Base-by-base conservation (phyloP, 2,888 invertebrate genomes). In the Bimastos eiseni region DNA sequence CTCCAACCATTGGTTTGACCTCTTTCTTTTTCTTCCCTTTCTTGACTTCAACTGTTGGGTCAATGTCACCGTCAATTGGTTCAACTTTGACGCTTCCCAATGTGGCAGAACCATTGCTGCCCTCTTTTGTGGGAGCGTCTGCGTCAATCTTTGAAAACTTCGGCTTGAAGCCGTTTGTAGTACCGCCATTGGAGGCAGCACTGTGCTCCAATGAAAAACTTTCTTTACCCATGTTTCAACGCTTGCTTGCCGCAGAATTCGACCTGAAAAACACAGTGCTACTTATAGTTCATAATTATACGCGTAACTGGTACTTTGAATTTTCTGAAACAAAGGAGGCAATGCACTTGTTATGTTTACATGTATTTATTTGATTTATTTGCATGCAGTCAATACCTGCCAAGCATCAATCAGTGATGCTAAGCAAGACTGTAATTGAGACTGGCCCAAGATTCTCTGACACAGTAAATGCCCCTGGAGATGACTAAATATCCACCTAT, bases 1-100 rank as follows among this genome's bases (percentile, higher is more conserved):
- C 37, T 86, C 86, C 86, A 86, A 86, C 86, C 86, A 86, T 86
- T 86, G 5, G 86, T 37, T 86, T 86, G 36, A 86, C 86, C 34
- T 86, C 86, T 24, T 86, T 86, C 86, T 83, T 83, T n/a, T 86
- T 86, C 17, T 86, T 37, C 36, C 86, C 86, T 19, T 86, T 70
- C 70, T 70, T 86, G 34, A 86, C 86, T 19, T 37, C 86, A 86
- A 86, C 86, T 37, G 34, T 11, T 8, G 34, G 6, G n/a, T 37
- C 86, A 86, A 1, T 33, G 30, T 86, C 8, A 36, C 19, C 86
- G 1, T 86, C 86, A 84, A 30, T 6, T 5, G 84, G 84, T 34
- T 34, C 84, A 15, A 36, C 34, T 86, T 86, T 86, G 36, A 1
- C 37, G 24, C 1, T 86, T 5, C 37, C 86, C 19, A 24, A 6